Conservation (phyloP, 2,797 vertebrate genomes). For the Enteromius afrohamiltoni region DNA sequence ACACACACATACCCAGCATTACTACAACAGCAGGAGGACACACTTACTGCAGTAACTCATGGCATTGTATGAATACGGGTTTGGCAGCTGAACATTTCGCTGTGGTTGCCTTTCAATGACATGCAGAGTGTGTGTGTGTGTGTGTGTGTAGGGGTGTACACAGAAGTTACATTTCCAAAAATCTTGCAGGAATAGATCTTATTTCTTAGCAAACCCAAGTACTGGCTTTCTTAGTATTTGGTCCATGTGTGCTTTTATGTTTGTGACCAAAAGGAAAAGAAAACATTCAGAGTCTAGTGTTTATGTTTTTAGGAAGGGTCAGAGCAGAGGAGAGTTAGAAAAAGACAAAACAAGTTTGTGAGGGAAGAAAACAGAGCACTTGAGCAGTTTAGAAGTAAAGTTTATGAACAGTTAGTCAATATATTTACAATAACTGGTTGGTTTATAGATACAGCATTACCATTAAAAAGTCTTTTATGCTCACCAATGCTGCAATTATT, state of each 20-base stretch:
- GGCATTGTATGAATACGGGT: conserved; percentile 25
- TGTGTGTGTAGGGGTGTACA: conserved; percentile 28
- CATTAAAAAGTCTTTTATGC: background rate
- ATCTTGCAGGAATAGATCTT: conserved; percentile 48
- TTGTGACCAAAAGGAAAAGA: conserved; percentile 35
- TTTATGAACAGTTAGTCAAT: background rate
- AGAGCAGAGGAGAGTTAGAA: background rate
- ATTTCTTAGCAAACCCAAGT: conserved; percentile 33
- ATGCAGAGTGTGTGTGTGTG: conserved; percentile 33
- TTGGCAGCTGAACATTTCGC: conserved; percentile 32
- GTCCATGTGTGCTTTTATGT: conserved; percentile 29
- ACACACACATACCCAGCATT: conserved; percentile 63
- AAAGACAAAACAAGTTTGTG: background rate
- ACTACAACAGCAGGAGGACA: conserved; percentile 32
- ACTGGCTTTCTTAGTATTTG: conserved; percentile 40
- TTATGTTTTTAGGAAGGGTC: conserved; percentile 15
- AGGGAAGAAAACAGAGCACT: conserved; percentile 19
- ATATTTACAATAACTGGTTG: background rate
- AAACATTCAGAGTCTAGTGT: conserved; percentile 29
- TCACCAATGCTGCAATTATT: background rate
- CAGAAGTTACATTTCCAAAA: conserved; percentile 7
- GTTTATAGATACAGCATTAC: background rate
- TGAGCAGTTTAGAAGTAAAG: conserved; percentile 75
- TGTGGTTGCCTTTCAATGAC: conserved; percentile 46
- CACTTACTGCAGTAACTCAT: conserved; percentile 18